Base-by-base conservation (phyloP, 1,140 invertebrate genomes). In the Odontomachus brunneus region DNA sequence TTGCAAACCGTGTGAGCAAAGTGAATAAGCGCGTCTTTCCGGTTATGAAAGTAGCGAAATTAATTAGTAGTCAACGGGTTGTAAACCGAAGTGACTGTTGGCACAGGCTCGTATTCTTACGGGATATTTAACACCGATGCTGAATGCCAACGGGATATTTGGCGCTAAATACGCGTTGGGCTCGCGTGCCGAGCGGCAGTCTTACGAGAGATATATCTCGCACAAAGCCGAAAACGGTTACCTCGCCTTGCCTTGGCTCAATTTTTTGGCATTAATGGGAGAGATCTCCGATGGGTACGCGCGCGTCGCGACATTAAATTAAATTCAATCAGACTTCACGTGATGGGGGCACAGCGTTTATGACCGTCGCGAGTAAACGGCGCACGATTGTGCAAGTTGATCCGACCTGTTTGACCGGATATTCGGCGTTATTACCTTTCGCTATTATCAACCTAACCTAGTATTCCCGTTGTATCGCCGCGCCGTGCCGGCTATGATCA, bases 371-470 rank as follows among this genome's bases (percentile, higher is more conserved):
- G 19, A 24, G 24, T 78, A 78, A 78, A 67, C 49, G 51, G 63
- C 51, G 51, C 15, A 14, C 38, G 65, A 57, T 69, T 19, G 22
- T 57, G 33, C 9, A 33, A 55, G 15, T 59, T 71, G 44, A 59
- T 71, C 14, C 63, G 33, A 71, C 75, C 53, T 57, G 65, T 69
- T 71, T 48, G 22, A 71, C 65, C 22, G 65, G 75, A 80, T 82
- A 75, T 82, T 72, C 65, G 19, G 33, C 22, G 22, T 74, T 74
- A 60, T 72, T 82, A 72, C 3, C 44, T 75, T 63, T 75, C 44
- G 26, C 17, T 44, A 22, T 60, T 62, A 33, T 65, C 29, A 63
- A 44, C 4, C 55, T 53, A 82, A 60, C 19, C 26, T 62, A 72
- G 19, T 75, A 51, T 62, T 72, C 29, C 12, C 11, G 44, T 53